phyloP scores from a whole-genome alignment of 1,140 invertebrate genomes.

The Sinella curviseta region DNA sequence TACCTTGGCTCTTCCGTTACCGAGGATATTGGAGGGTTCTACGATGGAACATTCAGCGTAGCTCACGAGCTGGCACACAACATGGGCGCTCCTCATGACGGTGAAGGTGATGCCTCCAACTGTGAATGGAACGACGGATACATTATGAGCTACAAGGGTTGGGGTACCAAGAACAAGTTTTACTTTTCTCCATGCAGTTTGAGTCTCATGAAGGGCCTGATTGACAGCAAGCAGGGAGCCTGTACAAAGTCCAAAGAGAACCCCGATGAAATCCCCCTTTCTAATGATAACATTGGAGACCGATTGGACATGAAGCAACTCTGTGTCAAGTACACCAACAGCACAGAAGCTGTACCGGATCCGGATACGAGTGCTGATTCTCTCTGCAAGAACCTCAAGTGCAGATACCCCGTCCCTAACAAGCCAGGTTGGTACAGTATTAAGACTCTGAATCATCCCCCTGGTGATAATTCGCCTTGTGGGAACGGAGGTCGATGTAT shows the following conservation, averaged over 20 bases:
- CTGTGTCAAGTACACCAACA: slow-evolving; percentile 28
- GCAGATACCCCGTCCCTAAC: slow-evolving; percentile 27
- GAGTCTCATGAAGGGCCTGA: slow-evolving; percentile 33
- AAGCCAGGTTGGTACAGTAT: background rate
- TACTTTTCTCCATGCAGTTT: slow-evolving; percentile 38
- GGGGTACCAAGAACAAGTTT: slow-evolving; percentile 34
- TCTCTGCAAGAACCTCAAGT: slow-evolving; percentile 33
- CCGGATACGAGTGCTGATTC: slow-evolving; percentile 16
- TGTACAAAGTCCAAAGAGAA: slow-evolving; percentile 1
- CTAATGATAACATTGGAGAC: slow-evolving; percentile 32
- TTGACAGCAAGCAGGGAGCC: slow-evolving; percentile 11
- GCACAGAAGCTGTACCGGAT: background rate
- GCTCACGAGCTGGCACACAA: slow-evolving; percentile 50
- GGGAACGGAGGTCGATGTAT: slow-evolving; percentile 1
- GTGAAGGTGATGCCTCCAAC: slow-evolving; percentile 20
- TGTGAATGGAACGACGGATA: slow-evolving; percentile 37
- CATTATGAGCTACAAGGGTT: slow-evolving; percentile 41
- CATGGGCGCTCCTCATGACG: slow-evolving; percentile 49
- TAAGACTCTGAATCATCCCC: slow-evolving; percentile 28
- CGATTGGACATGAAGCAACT: slow-evolving; percentile 21
- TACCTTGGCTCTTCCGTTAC: slow-evolving; percentile 41
- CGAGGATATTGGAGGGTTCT: slow-evolving; percentile 48
- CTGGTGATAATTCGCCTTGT: slow-evolving; percentile 8
- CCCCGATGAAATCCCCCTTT: background rate
- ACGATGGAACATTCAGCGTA: slow-evolving; percentile 44